Percentiles rank a stretch among this genome's conserved stretches.
Evolutionary conservation across 2,113 vertebrate genomes (phyloP).

Genomic region (Astur gentilis): DNA sequence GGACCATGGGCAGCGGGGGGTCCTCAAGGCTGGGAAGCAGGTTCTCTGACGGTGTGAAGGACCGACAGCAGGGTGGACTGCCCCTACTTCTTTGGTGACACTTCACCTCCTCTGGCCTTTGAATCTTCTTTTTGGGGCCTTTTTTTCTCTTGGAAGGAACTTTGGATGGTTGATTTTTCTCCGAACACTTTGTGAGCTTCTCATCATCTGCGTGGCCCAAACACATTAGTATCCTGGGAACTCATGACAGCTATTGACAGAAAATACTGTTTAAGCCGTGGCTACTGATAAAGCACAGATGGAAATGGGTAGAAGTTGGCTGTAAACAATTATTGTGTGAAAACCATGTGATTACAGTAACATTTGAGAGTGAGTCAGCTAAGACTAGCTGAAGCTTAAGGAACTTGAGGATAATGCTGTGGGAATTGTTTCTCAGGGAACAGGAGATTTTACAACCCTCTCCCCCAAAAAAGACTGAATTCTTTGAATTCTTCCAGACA

Average conservation of each 20-base stretch:
- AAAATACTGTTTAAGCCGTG: slow-evolving; percentile 19
- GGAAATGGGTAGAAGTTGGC: neutral
- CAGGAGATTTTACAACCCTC: neutral
- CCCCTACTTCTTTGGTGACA: neutral
- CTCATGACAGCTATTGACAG: slow-evolving; percentile 50
- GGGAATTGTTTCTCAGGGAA: neutral
- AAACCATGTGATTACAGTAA: neutral
- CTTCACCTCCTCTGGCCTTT: neutral
- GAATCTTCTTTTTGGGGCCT: fast-evolving
- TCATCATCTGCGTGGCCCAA: neutral
- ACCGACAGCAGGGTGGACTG: neutral
- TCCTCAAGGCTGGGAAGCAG: neutral
- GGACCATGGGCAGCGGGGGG: neutral
- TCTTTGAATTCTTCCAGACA: neutral
- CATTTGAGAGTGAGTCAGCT: neutral
- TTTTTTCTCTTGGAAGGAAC: neutral
- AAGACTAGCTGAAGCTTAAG: neutral
- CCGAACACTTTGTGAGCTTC: neutral
- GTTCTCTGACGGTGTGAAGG: neutral
- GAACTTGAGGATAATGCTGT: neutral
- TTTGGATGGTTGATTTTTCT: neutral
- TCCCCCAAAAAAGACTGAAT: neutral
- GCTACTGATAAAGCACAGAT: slow-evolving; percentile 54
- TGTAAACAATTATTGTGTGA: slow-evolving; percentile 10
- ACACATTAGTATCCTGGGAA: slow-evolving; percentile 61